Conservation (phyloP, 2,113 vertebrate species). For the Prinia subflava region DNA sequence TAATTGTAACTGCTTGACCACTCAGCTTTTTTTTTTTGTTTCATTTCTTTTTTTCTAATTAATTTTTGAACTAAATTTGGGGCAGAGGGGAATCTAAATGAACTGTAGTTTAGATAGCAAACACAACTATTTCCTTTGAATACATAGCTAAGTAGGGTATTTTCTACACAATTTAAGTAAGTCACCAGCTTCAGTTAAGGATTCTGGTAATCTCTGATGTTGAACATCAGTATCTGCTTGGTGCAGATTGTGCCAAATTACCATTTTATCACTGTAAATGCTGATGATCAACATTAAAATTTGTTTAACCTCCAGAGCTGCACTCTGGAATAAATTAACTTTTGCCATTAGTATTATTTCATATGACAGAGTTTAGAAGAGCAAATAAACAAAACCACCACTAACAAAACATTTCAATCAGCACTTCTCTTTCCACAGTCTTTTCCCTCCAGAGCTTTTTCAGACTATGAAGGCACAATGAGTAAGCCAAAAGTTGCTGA, state of each 20-base stretch:
- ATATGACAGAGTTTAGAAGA: neutral
- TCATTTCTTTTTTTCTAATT: neutral
- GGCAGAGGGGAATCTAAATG: neutral
- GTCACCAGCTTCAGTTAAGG: neutral
- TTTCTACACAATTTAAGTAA: neutral
- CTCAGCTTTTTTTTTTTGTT: neutral
- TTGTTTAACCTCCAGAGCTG: neutral
- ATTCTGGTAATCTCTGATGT: neutral
- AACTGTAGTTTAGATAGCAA: neutral
- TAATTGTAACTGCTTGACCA: neutral
- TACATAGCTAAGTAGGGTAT: neutral
- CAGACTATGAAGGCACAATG: neutral
- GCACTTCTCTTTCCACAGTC: neutral
- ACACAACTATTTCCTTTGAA: neutral
- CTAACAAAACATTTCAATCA: neutral
- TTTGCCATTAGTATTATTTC: neutral
- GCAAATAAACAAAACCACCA: neutral
- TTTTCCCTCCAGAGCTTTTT: neutral
- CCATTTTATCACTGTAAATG: neutral
- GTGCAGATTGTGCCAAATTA: neutral
- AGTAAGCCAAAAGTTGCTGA: neutral
- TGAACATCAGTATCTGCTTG: neutral
- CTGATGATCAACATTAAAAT: neutral
- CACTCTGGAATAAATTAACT: neutral
- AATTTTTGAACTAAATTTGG: neutral